Percentiles rank a stretch among this genome's conserved stretches.
Conservation (phyloP, 2,888 invertebrate species). For the Callosobruchus maculatus region DNA sequence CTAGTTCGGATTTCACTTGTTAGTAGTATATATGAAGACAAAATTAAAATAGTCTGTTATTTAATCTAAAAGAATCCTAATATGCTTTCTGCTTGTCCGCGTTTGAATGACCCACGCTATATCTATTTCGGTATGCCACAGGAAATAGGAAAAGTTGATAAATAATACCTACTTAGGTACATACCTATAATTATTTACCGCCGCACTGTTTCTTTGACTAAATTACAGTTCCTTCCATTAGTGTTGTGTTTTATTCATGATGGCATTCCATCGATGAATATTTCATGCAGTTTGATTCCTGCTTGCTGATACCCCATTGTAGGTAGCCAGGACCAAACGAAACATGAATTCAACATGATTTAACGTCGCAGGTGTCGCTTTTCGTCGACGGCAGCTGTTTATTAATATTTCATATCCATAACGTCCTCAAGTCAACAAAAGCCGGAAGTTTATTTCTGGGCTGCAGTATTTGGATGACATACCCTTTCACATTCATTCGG, state of each 20-base stretch:
- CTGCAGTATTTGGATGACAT: background rate
- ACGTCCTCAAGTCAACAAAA: background rate
- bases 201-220: no score
- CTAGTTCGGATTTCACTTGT: no score
- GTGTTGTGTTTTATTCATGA: background rate
- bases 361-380: background rate
- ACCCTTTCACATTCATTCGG: no score
- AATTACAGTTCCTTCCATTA: background rate
- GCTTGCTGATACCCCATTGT: background rate
- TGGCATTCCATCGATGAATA: background rate
- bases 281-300: background rate
- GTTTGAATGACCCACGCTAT: no score
- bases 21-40: no score
- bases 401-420: background rate
- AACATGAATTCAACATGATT: background rate
- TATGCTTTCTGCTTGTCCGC: no score
- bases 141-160: no score
- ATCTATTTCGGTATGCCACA: no score
- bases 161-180: no score
- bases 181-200: no score
- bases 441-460: background rate
- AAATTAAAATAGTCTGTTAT: no score
- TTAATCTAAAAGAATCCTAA: no score
- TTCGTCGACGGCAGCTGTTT: background rate
- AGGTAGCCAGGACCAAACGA: background rate